phyloP scores from a whole-genome alignment of 2,113 vertebrate genomes.

The Panthera tigris region DNA sequence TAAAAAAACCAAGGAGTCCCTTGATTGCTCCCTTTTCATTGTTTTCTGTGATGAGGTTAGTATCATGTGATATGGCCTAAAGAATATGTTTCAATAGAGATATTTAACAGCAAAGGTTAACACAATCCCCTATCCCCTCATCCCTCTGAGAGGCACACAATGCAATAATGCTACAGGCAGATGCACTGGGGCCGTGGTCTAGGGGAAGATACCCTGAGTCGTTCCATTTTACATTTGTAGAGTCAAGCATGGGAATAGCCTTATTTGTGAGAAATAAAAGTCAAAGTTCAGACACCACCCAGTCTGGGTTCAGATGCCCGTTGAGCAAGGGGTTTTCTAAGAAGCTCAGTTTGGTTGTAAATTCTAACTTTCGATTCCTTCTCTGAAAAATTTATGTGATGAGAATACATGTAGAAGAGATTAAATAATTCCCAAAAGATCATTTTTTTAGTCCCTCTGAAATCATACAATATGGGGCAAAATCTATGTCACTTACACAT shows the following conservation, averaged over 20 bases:
- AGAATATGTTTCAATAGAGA: background rate
- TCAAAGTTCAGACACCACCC: background rate
- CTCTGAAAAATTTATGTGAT: background rate
- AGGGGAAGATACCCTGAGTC: background rate
- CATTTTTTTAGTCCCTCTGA: background rate
- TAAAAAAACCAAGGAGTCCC: background rate
- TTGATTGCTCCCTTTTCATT: background rate
- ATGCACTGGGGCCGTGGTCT: fast-evolving
- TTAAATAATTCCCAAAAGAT: background rate
- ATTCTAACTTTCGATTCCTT: background rate
- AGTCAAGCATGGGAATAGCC: background rate
- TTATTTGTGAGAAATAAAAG: background rate
- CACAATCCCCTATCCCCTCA: background rate
- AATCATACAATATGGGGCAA: background rate
- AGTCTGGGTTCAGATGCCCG: background rate
- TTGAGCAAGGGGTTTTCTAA: background rate
- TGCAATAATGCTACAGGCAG: no score
- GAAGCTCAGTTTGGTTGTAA: background rate
- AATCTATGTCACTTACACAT: background rate
- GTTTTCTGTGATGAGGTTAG: background rate
- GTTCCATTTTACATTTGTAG: background rate
- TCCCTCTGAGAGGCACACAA: background rate
- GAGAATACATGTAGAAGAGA: background rate
- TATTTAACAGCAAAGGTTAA: background rate
- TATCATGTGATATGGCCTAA: background rate